Evolutionary conservation across 2,113 vertebrate species (phyloP), one percentile per base, ranked within the genome.

Genomic region (Thinocorus orbignyianus): DNA sequence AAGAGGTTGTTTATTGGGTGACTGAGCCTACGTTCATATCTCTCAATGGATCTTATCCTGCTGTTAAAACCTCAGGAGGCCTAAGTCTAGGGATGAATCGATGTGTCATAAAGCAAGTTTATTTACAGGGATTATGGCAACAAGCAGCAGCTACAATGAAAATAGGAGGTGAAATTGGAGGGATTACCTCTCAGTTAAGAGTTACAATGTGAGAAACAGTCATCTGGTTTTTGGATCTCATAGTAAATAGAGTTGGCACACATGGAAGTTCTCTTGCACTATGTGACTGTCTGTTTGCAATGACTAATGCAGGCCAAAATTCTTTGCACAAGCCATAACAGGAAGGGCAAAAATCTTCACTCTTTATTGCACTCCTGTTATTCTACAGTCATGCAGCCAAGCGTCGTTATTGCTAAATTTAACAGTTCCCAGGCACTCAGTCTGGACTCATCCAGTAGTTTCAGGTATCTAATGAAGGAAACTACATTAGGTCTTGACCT

Each of bases 41-140:
- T 95, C 70, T 81, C 30, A 31, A 1, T 70, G 80, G 84, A 86
- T 96, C 33, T 92, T 92, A 83, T 94, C 92, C 85, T 94, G 39
- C 62, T 70, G 22, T 64, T 74, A 91, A 76, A 73, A 65, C 41
- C 58, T 46, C 58, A 46, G 57, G 41, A 13, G 3, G 5, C 76
- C 60, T 48, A 60, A 81, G 30, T 69, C 77, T 82, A 57, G 30
- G 57, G 55, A 82, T 87, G 49, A 91, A 91, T 19, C 74, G 24
- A 7, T 73, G 22, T 80, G 41, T 80, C 71, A 71, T 65, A 82
- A 87, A 73, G 81, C 65, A 70, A 94, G 54, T 33, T 30, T 19
- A 79, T 95, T 95, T 90, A 41, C 62, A 85, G 73, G 41, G 81
- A 80, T 88, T 95, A 76, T 35, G 44, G 54, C 78, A 87, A 87